These are phyloP conservation scores for Pangasius sanitwongsei DNA, from an alignment of 2,797 vertebrate species.

Conservation along the genomic window DNA sequence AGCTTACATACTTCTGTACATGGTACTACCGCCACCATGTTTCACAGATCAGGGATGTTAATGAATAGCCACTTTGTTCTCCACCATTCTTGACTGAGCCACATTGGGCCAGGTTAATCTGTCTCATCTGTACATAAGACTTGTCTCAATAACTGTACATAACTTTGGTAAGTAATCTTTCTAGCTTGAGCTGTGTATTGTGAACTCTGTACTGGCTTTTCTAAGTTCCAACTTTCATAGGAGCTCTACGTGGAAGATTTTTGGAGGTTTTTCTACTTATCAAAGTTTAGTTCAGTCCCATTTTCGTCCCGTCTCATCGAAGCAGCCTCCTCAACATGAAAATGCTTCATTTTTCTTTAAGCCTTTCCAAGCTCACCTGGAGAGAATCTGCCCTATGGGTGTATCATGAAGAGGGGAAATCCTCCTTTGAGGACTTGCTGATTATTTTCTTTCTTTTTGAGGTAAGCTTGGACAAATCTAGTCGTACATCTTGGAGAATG, in stretches of 20 bases:
- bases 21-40: not conserved
- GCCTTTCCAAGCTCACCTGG: not conserved
- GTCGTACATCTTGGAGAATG: not conserved
- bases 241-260: not conserved
- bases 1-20: not conserved
- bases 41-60: not conserved
- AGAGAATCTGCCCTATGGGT: not conserved
- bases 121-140: not conserved
- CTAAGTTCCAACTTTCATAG: not conserved
- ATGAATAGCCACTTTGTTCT: not conserved
- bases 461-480: not conserved
- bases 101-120: not conserved
- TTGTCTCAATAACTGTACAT: not conserved
- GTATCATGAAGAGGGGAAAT: not conserved
- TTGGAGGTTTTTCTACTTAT: no score
- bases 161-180: not conserved
- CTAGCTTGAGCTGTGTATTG: not conserved
- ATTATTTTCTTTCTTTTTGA: not conserved
- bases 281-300: no score
- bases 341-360: not conserved
- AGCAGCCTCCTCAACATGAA: not conserved
- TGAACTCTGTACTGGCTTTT: not conserved
- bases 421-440: not conserved
- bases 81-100: fast-evolving
- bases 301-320: not conserved